phyloP scores from a whole-genome alignment of 2,113 vertebrate genomes.

The Arenaria interpres region DNA sequence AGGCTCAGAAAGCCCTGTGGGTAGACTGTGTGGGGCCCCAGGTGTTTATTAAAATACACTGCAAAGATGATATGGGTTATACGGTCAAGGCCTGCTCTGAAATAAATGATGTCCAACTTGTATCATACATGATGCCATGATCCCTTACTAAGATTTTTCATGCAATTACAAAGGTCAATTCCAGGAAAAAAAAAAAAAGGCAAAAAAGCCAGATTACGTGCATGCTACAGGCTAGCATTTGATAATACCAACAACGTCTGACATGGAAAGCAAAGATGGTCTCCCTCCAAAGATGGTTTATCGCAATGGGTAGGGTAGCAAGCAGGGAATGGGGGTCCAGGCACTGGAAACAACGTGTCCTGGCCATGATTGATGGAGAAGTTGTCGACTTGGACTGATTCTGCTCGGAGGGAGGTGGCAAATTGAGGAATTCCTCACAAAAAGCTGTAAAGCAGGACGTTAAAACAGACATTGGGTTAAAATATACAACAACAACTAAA shows the following conservation, averaged over 20 bases:
- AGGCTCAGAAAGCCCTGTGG: not conserved
- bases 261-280: not conserved
- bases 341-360: not conserved
- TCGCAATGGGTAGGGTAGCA: not conserved
- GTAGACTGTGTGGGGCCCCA: not conserved
- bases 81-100: not conserved
- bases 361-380: not conserved
- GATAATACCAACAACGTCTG: not conserved
- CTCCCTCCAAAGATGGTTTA: not conserved
- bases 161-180: not conserved
- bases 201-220: not conserved
- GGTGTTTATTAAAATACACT: not conserved
- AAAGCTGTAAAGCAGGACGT: conserved; percentile 31
- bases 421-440: conserved; percentile 14
- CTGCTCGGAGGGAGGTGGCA: not conserved
- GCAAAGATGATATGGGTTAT: not conserved
- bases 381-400: not conserved
- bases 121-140: not conserved
- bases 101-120: not conserved
- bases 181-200: rapidly evolving
- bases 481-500: not conserved
- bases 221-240: not conserved
- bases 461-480: conserved; percentile 22
- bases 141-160: not conserved
- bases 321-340: not conserved